A percentile compares a stretch with the other conserved stretches of the same genome.
phyloP scores from a whole-genome alignment of 1,140 invertebrate genomes.

The Ceratina calcarata region DNA sequence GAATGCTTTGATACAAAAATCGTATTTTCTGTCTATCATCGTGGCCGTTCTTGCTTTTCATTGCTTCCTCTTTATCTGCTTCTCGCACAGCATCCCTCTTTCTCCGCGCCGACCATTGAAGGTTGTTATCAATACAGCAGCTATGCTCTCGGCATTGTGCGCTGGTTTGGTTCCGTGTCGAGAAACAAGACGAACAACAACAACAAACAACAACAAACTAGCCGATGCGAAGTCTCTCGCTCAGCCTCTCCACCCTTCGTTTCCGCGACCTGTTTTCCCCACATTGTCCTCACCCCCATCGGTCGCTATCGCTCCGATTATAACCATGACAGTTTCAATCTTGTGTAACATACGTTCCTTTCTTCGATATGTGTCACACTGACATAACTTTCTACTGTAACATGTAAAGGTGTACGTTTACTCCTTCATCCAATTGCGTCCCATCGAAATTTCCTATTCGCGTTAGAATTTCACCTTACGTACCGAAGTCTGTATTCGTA shows the following conservation, averaged over 20 bases:
- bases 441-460: neutral
- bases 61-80: conserved; percentile 7
- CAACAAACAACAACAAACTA: conserved; percentile 67
- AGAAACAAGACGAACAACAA: conserved; percentile 63
- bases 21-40: neutral
- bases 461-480: too few species aligned
- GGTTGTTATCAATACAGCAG: conserved; percentile 60
- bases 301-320: conserved; percentile 61
- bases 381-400: conserved; percentile 35
- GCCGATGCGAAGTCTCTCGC: conserved; percentile 53
- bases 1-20: neutral
- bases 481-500: neutral
- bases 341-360: conserved; percentile 42
- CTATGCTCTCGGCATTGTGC: conserved; percentile 59
- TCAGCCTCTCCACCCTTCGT: conserved; percentile 36
- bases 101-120: conserved; percentile 27
- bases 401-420: conserved; percentile 1
- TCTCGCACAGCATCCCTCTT: conserved; percentile 17
- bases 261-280: conserved; percentile 59
- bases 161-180: conserved; percentile 49
- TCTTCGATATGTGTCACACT: conserved; percentile 36
- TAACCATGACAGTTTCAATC: conserved; percentile 64
- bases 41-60: neutral
- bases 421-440: neutral
- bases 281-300: conserved; percentile 59